These are phyloP conservation scores for Microchrysa polita DNA, from an alignment of 2,888 invertebrate species.

Conservation along the genomic window DNA sequence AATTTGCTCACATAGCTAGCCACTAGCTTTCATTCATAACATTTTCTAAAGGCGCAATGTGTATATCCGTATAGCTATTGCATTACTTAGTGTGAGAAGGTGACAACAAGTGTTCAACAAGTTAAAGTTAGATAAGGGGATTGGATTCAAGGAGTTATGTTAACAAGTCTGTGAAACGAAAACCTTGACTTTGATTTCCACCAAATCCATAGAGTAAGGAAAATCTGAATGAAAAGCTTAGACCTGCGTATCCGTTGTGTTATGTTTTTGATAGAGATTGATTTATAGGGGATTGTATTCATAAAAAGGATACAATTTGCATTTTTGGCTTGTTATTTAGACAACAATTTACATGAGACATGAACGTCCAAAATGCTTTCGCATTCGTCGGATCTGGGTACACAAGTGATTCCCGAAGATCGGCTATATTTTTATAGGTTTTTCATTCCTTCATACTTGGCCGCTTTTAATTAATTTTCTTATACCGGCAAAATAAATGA, in stretches of 20 bases:
- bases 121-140: background rate
- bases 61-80: background rate
- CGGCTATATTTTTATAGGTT: no score
- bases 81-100: background rate
- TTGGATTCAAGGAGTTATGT: no score
- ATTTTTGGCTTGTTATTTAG: no score
- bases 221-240: background rate
- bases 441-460: no score
- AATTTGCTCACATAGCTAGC: constrained; percentile 21
- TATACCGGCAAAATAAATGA: no score
- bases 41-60: background rate
- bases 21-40: constrained; percentile 27
- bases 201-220: background rate
- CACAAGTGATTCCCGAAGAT: no score
- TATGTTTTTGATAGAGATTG: background rate
- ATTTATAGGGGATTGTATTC: background rate
- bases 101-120: constrained; percentile 21
- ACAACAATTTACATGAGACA: no score
- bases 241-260: background rate
- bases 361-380: no score
- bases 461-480: no score
- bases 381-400: no score
- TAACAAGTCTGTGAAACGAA: constrained; percentile 11
- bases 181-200: constrained; percentile 28
- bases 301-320: no score